Conservation (phyloP, 2,797 vertebrate genomes). For the Danio tinwini region DNA sequence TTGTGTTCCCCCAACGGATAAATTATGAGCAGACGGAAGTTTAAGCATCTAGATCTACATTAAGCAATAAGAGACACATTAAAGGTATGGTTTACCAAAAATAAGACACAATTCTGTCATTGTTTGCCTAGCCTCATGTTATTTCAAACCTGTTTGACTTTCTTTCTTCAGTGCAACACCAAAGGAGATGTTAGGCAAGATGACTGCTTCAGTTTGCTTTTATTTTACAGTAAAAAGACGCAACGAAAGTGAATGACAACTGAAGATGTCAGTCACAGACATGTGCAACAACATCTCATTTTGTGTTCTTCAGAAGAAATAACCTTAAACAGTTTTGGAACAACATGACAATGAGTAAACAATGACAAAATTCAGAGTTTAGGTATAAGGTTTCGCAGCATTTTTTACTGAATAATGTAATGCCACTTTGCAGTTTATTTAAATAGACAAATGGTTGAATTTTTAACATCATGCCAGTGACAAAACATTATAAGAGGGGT, state of each 20-base stretch:
- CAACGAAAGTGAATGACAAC: neutral
- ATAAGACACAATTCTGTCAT: neutral
- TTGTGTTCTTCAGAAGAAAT: neutral
- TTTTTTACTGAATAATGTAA: neutral
- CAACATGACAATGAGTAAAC: neutral
- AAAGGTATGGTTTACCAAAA: neutral
- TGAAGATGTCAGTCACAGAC: constrained; percentile 2
- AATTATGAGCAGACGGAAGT: constrained; percentile 16
- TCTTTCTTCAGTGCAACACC: neutral
- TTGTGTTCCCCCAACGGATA: neutral
- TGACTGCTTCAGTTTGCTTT: constrained; percentile 7
- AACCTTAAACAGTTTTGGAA: constrained; percentile 10
- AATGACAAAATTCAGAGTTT: neutral
- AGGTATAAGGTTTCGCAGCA: neutral
- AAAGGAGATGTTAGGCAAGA: constrained; percentile 14
- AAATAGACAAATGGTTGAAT: neutral
- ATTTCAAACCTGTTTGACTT: neutral
- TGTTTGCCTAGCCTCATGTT: neutral
- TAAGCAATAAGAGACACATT: constrained; percentile 9
- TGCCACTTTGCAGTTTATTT: neutral
- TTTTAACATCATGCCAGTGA: neutral
- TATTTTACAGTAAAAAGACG: constrained; percentile 19
- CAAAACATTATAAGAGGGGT: neutral
- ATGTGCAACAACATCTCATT: constrained; percentile 9
- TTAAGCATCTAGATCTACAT: neutral